Evolutionary conservation across 2,113 vertebrate species (phyloP).

Genomic region (Apistogramma diplotaenia): DNA sequence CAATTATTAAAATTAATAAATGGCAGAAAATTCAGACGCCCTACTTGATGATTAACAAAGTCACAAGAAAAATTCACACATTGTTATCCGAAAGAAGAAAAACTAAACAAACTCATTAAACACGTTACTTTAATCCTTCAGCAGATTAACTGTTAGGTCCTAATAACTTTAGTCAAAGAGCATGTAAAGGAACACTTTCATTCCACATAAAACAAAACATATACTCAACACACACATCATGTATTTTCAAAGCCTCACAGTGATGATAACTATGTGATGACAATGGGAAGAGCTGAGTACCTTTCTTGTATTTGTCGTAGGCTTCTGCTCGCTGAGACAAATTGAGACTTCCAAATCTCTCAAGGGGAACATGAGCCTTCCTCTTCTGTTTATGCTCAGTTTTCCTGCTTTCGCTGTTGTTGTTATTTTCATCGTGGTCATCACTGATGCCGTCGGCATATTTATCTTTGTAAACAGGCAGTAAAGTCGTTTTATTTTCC

Average conservation of each 20-base stretch:
- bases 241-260: constrained; percentile 1
- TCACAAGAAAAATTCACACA: background rate
- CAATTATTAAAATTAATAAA: background rate
- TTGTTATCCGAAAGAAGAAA: background rate
- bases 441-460: constrained; percentile 7
- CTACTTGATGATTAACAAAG: background rate
- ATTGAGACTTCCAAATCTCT: constrained; percentile 10
- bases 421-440: constrained; percentile 66
- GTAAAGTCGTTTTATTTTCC: background rate
- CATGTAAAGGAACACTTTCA: background rate
- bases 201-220: background rate
- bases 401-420: constrained; percentile 66
- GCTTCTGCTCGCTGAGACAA: constrained; percentile 11
- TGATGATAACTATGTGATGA: constrained; percentile 6
- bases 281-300: constrained; percentile 47
- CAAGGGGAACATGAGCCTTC: constrained; percentile 5
- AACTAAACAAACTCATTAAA: background rate
- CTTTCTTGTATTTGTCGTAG: constrained; percentile 47
- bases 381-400: constrained; percentile 14
- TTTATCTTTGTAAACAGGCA: background rate
- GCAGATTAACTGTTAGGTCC: background rate
- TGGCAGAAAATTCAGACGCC: background rate
- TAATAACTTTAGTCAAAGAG: background rate
- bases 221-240: background rate
- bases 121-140: background rate